phyloP scores from a whole-genome alignment of 2,113 vertebrate genomes.

The Axis porcinus region DNA sequence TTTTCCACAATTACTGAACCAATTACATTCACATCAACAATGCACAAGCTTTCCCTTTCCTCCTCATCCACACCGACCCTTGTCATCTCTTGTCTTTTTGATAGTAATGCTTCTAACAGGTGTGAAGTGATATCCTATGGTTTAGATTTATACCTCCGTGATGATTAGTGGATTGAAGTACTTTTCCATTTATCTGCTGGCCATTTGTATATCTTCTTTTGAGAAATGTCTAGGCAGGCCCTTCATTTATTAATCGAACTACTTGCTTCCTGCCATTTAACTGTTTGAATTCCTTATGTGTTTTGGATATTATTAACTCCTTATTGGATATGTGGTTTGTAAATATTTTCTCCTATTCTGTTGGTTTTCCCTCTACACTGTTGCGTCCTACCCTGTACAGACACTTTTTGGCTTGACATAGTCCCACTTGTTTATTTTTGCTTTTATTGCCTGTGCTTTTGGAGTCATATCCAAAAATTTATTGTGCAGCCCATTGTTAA shows the following conservation, averaged over 20 bases:
- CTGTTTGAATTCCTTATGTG: neutral
- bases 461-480: neutral
- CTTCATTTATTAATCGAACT: neutral
- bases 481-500: neutral
- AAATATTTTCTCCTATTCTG: neutral
- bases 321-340: neutral
- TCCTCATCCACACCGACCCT: neutral
- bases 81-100: neutral
- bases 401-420: neutral
- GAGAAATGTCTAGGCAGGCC: neutral
- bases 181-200: neutral
- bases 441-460: neutral
- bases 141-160: neutral
- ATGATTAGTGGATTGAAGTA: neutral
- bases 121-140: neutral
- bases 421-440: neutral
- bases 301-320: neutral
- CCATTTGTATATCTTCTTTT: neutral
- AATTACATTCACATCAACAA: neutral
- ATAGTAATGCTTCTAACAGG: neutral
- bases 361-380: neutral
- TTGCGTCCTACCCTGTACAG: neutral
- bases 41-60: neutral
- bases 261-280: neutral
- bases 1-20: neutral